A percentile compares a stretch with the other conserved stretches of the same genome.
Evolutionary conservation across 2,888 invertebrate species (phyloP).

Genomic region (Serripes groenlandicus): DNA sequence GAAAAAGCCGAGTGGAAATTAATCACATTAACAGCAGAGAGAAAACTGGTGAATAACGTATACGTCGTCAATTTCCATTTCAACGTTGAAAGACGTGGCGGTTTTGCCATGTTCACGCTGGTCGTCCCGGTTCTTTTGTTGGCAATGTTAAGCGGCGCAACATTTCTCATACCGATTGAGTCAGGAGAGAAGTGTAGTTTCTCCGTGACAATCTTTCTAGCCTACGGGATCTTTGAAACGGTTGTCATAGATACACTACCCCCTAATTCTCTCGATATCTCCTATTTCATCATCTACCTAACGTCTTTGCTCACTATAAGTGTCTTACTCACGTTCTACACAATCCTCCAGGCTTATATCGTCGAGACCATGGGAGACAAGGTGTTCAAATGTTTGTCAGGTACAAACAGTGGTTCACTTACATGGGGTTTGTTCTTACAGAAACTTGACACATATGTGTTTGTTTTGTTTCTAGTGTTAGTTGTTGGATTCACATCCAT

Average conservation of each 20-base stretch:
- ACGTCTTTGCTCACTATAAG: constrained; percentile 23
- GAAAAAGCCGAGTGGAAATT: constrained; percentile 46
- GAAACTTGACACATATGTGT: constrained; percentile 8
- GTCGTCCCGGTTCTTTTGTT: constrained; percentile 32
- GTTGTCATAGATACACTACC: constrained; percentile 34
- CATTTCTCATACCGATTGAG: constrained; percentile 38
- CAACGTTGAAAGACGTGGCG: constrained; percentile 19
- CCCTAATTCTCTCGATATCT: constrained; percentile 37
- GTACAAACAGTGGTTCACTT: no score
- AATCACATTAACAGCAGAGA: background rate
- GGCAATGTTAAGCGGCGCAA: constrained; percentile 26
- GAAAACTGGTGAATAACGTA: background rate
- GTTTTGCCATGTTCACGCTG: constrained; percentile 35
- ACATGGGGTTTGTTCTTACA: constrained; percentile 12
- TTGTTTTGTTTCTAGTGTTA: constrained; percentile 1
- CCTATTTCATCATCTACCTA: constrained; percentile 40
- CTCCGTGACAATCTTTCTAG: constrained; percentile 36
- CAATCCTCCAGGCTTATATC: constrained; percentile 29
- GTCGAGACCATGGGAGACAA: background rate
- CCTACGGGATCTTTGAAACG: constrained; percentile 42
- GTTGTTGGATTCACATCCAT: background rate
- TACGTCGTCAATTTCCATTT: constrained; percentile 13
- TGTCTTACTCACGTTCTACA: constrained; percentile 30
- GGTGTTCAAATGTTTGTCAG: background rate
- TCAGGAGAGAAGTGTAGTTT: constrained; percentile 42